Evolutionary conservation across 1,140 invertebrate species (phyloP).

Genomic region (Dryas iulia): DNA sequence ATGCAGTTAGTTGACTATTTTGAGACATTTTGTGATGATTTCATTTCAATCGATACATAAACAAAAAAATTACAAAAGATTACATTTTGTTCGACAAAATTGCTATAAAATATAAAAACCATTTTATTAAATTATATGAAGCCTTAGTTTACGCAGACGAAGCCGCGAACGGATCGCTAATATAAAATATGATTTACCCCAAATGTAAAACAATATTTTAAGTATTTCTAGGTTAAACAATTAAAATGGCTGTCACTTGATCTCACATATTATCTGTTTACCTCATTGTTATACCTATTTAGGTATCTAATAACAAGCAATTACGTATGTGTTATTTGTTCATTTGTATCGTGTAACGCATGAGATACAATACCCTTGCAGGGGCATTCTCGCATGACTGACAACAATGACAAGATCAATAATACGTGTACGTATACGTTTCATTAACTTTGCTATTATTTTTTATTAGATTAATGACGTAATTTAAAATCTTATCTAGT

Average conservation of each 20-base stretch:
- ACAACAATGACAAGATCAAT: background rate
- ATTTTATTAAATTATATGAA: too few species aligned
- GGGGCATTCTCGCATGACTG: background rate
- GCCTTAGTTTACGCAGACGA: too few species aligned
- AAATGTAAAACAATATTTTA: too few species aligned
- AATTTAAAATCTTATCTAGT: background rate
- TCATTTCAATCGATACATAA: too few species aligned
- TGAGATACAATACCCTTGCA: slow-evolving; percentile 3
- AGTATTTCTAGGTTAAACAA: too few species aligned
- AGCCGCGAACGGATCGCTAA: too few species aligned
- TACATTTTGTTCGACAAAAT: too few species aligned
- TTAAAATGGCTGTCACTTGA: background rate
- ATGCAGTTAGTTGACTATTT: too few species aligned
- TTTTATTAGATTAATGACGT: background rate
- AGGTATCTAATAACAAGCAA: background rate
- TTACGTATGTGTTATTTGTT: background rate
- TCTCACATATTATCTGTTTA: background rate
- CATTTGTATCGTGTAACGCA: background rate
- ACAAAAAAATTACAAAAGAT: too few species aligned
- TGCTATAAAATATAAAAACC: too few species aligned
- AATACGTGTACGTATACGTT: background rate
- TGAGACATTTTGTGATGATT: too few species aligned
- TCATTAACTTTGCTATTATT: background rate
- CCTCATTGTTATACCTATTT: background rate
- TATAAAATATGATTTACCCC: too few species aligned